Conservation (phyloP, 2,888 invertebrate genomes). For the Belgica antarctica region DNA sequence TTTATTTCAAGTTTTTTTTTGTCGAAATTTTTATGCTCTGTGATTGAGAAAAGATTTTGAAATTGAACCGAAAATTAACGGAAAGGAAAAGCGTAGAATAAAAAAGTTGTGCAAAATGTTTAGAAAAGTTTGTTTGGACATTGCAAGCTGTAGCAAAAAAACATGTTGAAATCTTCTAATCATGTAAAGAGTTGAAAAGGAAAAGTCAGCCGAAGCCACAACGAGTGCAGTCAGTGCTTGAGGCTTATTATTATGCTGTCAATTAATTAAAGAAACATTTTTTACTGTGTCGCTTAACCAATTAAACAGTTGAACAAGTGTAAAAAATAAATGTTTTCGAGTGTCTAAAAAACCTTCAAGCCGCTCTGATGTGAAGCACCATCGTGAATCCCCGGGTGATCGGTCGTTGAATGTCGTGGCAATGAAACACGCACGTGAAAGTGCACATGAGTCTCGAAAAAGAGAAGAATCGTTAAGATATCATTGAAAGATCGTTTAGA, state of each 20-base stretch:
- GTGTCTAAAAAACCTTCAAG: not conserved
- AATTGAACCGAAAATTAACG: no score
- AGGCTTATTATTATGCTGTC: not conserved
- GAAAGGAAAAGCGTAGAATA: no score
- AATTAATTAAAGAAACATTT: not conserved
- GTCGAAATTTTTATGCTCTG: not conserved
- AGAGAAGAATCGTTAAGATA: not conserved
- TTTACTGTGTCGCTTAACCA: no score
- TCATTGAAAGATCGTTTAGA: not conserved
- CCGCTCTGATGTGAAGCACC: not conserved
- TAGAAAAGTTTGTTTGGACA: no score
- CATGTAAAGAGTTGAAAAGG: not conserved
- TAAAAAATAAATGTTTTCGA: not conserved
- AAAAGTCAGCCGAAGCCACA: not conserved
- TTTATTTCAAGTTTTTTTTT: not conserved
- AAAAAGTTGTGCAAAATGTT: not conserved
- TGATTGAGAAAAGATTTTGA: no score
- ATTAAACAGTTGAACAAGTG: no score
- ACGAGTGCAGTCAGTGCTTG: not conserved
- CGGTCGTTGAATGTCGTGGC: constrained; percentile 1
- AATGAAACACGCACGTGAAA: not conserved
- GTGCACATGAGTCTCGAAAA: not conserved
- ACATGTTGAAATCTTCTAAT: no score
- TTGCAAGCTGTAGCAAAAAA: no score
- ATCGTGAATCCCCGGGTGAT: not conserved